These are phyloP conservation scores for Onychomys leucogaster DNA, from an alignment of 2,797 vertebrate species.

Conservation along the genomic window DNA sequence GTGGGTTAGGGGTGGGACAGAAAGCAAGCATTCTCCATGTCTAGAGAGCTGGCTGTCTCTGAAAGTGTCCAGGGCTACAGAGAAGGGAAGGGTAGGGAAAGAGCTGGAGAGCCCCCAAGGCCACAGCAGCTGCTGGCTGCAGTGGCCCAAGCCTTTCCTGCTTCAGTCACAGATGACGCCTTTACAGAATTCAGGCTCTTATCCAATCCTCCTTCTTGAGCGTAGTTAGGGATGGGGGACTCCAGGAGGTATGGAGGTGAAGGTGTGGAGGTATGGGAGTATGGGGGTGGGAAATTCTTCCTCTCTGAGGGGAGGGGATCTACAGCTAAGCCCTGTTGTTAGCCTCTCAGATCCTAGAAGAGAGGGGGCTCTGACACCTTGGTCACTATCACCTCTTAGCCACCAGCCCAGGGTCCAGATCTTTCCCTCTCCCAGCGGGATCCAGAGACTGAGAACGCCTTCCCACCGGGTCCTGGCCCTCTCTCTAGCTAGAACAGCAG, in stretches of 20 bases:
- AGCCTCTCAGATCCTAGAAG: not conserved
- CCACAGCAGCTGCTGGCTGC: not conserved
- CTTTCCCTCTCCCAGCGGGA: fast-evolving
- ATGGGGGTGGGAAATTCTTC: not conserved
- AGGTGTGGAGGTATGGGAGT: not conserved
- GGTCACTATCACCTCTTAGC: not conserved
- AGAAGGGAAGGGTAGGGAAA: not conserved
- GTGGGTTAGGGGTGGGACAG: not conserved
- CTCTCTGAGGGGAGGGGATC: not conserved
- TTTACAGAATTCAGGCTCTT: not conserved
- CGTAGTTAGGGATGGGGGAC: too few species aligned
- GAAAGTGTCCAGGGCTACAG: not conserved
- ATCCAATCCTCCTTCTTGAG: not conserved
- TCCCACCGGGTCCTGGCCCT: not conserved
- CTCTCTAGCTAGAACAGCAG: not conserved
- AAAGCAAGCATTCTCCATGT: not conserved
- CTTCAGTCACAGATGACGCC: not conserved
- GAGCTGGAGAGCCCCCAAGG: not conserved
- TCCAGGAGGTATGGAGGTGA: not conserved
- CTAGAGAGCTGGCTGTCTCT: not conserved
- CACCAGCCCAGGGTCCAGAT: not conserved
- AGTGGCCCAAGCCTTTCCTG: not conserved
- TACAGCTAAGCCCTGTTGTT: not conserved
- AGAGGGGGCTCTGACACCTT: not conserved
- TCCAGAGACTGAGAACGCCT: not conserved